phyloP scores from a whole-genome alignment of 1,140 invertebrate genomes.

The Musca domestica region DNA sequence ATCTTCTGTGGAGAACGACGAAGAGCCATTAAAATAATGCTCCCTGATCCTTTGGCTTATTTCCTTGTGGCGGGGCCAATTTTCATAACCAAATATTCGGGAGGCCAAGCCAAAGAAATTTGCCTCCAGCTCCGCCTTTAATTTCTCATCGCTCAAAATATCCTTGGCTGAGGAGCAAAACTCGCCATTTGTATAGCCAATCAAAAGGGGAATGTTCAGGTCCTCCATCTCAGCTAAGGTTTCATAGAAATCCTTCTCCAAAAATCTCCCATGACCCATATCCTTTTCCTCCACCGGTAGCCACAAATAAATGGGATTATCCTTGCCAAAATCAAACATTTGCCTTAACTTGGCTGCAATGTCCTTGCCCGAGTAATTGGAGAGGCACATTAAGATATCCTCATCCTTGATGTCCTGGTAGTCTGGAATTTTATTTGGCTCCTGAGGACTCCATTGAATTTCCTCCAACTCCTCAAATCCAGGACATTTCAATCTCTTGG shows the following conservation, averaged over 20 bases:
- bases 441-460: neutral
- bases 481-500: slow-evolving; percentile 20
- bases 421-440: neutral
- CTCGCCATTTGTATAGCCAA: slow-evolving; percentile 63
- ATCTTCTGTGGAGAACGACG: slow-evolving; percentile 33
- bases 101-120: slow-evolving; percentile 55
- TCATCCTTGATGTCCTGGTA: neutral
- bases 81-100: slow-evolving; percentile 55
- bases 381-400: slow-evolving; percentile 63
- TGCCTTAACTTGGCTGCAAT: slow-evolving; percentile 27
- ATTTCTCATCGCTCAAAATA: slow-evolving; percentile 46
- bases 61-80: neutral
- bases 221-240: slow-evolving; percentile 58
- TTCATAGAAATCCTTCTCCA: slow-evolving; percentile 58
- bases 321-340: slow-evolving; percentile 31
- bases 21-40: slow-evolving; percentile 36
- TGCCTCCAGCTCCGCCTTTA: slow-evolving; percentile 33
- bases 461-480: neutral
- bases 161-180: slow-evolving; percentile 53
- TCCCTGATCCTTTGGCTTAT: slow-evolving; percentile 33
- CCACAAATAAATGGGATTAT: slow-evolving; percentile 53
- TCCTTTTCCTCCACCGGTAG: slow-evolving; percentile 64
- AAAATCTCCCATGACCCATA: slow-evolving; percentile 63
- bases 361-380: slow-evolving; percentile 47
- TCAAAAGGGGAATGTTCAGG: slow-evolving; percentile 62